phyloP scores from a whole-genome alignment of 2,113 vertebrate genomes.

The Prunella himalayana region DNA sequence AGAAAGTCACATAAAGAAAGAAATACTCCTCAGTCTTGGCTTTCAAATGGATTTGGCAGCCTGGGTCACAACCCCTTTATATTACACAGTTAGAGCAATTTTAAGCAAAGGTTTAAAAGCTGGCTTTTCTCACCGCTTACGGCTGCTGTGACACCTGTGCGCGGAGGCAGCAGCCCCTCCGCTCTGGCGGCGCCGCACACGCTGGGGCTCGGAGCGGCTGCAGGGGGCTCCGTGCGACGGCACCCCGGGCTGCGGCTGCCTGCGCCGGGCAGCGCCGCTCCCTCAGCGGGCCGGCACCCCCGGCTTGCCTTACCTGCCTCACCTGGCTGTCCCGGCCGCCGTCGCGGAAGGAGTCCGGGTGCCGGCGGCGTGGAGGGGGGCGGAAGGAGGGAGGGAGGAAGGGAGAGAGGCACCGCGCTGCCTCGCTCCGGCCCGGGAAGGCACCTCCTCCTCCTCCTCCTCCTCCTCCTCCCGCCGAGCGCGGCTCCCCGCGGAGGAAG shows the following conservation, averaged over 20 bases:
- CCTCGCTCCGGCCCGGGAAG: background rate
- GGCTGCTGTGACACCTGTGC: accelerated
- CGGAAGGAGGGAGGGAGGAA: background rate
- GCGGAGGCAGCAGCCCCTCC: accelerated
- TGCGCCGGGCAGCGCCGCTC: background rate
- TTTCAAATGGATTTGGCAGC: background rate
- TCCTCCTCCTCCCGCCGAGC: background rate
- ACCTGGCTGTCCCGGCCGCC: background rate
- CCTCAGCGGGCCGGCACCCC: background rate
- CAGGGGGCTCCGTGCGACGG: background rate
- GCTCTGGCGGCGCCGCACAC: accelerated
- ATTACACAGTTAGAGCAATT: accelerated
- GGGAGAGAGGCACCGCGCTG: background rate
- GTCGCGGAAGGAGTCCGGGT: background rate
- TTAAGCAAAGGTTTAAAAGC: background rate
- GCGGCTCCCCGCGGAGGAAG: background rate
- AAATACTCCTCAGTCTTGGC: accelerated
- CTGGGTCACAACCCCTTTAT: accelerated
- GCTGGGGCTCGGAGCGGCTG: accelerated
- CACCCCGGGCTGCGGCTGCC: background rate
- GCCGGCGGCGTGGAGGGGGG: background rate
- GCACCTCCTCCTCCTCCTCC: background rate
- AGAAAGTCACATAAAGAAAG: background rate
- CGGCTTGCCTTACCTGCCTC: background rate
- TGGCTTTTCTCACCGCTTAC: accelerated